Evolutionary conservation across 2,888 invertebrate species (phyloP), one percentile per base, ranked within the genome.

Genomic region (Aromia moschata): DNA sequence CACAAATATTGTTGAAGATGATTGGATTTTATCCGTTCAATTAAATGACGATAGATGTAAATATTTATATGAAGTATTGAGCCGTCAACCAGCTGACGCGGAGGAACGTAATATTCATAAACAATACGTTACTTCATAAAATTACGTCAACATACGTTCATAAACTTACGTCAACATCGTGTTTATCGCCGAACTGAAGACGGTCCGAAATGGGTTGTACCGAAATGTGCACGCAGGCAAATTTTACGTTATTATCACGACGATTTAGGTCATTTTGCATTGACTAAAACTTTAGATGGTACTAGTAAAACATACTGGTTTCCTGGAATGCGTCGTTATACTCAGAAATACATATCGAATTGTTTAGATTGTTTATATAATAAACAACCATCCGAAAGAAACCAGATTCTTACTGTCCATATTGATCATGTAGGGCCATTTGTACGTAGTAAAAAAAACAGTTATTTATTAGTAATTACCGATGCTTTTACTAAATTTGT

Each of bases 171-270:
- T 2, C 25, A 47, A 31, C 31, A 40, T 14, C 33, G 55, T n/a
- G 14, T 55, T 4, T 46, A 40, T 31, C 25, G 17, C 1, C 10
- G n/a, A 12, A 55, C 46, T 10, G 25, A n/a, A 2, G 11, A 1
- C 4, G 46, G 55, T 5, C 1, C 12, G 9, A 47, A 46, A 40
- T 55, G 40, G 55, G 41, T 56, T 1, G 47, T 56, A 12, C 47
- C 41, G 1, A 45, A 38, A 9, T 12, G 4, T 1, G 44, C 44
- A 18, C n/a, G 44, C 3, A 44, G 20, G n/a, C 12, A 30, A 12
- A 18, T 44, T 3, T 2, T 25, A 30, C 5, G 2, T 4, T 44
- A 44, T 30, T 30, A 44, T 25, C 44, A 44, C 10, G 44, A 44
- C 18, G 14, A n/a, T 1, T 1, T 30, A 1, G 44, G 30, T 2